Evolutionary conservation across 2,888 invertebrate genomes (phyloP), one percentile per base, ranked within the genome.

Genomic region (Conus canariensis): DNA sequence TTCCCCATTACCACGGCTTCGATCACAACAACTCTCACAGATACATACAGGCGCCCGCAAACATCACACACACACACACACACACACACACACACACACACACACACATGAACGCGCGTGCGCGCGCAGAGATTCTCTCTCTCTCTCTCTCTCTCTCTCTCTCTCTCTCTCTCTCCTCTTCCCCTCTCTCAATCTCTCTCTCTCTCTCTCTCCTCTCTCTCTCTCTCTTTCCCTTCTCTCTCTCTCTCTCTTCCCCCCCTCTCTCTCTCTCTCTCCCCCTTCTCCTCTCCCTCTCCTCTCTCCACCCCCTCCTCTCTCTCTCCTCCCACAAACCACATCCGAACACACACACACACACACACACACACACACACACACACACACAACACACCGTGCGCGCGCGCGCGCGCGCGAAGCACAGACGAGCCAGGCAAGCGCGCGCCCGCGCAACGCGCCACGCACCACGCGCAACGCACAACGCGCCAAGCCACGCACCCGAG

Each of bases 11-110:
- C 12, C 60, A 14, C 16, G 60, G 60, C 77, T 82, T 56, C 56
- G 22, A 60, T 25, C 87, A 87, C 87, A 87, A 30, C 22, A 67
- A 87, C 67, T 67, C 87, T 19, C 85, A 85, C 85, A 64, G 8
- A 60, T 10, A 85, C 25, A 85, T 25, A 85, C 60, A 85, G n/a
- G n/a, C 58, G 58, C 58, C 9, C 58, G 16, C 77, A 77, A 25
- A 19, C 56, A n/a, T 16, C 56, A 85, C 85, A 59, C 5, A 85
- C 19, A 19, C 82, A 45, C 6, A 4, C 59, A n/a, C 85, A 85
- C 85, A n/a, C 60, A 60, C 16, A 25, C 60, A 60, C n/a, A 25
- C 82, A 56, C 56, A 14, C 56, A 56, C 82, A 4, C 82, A 0
- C 56, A 82, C 82, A 56, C 82, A 58, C 82, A 82, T 8, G n/a